phyloP scores from a whole-genome alignment of 92 coral and sea anemone genomes.

The Zoanthus solanderi region DNA sequence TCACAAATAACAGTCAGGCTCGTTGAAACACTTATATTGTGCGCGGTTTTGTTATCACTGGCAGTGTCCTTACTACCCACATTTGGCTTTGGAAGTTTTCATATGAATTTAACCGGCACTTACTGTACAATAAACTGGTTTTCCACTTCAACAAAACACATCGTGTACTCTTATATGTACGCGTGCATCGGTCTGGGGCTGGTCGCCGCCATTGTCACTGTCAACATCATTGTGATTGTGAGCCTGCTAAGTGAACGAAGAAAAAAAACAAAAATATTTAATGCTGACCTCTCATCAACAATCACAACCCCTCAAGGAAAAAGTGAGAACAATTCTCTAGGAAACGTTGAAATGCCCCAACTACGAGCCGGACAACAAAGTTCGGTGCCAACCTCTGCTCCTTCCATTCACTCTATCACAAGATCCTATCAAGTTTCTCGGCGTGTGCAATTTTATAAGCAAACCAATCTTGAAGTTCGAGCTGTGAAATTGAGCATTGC shows the following conservation, averaged over 20 bases:
- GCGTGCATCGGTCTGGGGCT: constrained; percentile 20
- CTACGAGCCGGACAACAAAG: too few relatives aligned
- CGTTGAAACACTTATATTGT: neutral
- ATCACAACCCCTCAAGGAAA: constrained; percentile 1
- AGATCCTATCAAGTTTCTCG: constrained; percentile 4
- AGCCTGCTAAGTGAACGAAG: constrained; percentile 22
- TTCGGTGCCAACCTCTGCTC: neutral
- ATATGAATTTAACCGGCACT: constrained; percentile 35
- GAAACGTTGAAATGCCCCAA: too few relatives aligned
- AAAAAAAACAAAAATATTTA: constrained; percentile 8
- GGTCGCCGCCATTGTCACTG: constrained; percentile 1
- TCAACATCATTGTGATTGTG: constrained; percentile 26
- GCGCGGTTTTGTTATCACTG: constrained; percentile 2
- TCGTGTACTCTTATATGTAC: constrained; percentile 26
- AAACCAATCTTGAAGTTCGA: constrained; percentile 31
- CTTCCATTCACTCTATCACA: neutral
- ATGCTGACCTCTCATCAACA: constrained; percentile 22
- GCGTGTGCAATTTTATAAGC: neutral
- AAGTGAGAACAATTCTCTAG: neutral
- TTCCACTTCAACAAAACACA: constrained; percentile 17
- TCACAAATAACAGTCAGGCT: constrained; percentile 12
- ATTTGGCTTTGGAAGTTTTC: constrained; percentile 36
- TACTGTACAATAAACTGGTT: constrained; percentile 47
- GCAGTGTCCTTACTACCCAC: constrained; percentile 17
- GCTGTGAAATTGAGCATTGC: constrained; percentile 42